A percentile compares a stretch with the other conserved stretches of the same genome.
Evolutionary conservation across 2,888 invertebrate species (phyloP).

Genomic region (Pharmacophagus antenor): DNA sequence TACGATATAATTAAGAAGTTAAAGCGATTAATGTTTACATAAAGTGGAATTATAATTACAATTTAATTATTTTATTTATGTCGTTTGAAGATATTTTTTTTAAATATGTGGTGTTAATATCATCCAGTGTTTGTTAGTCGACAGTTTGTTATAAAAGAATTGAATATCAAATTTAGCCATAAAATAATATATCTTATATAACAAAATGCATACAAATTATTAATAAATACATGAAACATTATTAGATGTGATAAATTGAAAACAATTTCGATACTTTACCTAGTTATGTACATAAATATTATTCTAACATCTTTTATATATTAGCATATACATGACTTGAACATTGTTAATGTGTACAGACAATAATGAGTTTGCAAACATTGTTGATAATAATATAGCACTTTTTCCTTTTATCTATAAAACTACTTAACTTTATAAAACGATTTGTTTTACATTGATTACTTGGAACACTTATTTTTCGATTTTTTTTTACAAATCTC

Average conservation of each 20-base stretch:
- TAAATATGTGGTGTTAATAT: too few relatives aligned
- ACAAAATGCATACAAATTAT: not conserved
- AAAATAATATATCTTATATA: too few relatives aligned
- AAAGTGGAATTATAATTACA: too few relatives aligned
- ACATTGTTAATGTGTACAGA: not conserved
- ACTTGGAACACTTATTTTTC: conserved; percentile 20
- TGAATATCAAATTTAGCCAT: too few relatives aligned
- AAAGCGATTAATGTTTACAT: too few relatives aligned
- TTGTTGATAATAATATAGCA: not conserved
- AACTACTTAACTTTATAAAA: conserved; percentile 3
- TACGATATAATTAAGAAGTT: too few relatives aligned
- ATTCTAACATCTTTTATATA: conserved; percentile 3
- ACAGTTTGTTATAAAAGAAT: too few relatives aligned
- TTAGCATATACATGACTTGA: not conserved
- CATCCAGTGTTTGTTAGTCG: too few relatives aligned
- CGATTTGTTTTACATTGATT: not conserved
- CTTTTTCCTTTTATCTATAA: not conserved
- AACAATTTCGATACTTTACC: not conserved
- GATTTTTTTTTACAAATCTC: conserved; percentile 12
- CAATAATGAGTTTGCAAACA: not conserved
- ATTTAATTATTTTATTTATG: too few relatives aligned
- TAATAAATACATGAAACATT: not conserved
- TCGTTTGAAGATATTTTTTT: too few relatives aligned
- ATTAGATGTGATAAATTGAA: not conserved
- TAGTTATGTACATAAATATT: conserved; percentile 13